phyloP scores from a whole-genome alignment of 92 coral and sea anemone species.

The Parazoanthus atlanticus region DNA sequence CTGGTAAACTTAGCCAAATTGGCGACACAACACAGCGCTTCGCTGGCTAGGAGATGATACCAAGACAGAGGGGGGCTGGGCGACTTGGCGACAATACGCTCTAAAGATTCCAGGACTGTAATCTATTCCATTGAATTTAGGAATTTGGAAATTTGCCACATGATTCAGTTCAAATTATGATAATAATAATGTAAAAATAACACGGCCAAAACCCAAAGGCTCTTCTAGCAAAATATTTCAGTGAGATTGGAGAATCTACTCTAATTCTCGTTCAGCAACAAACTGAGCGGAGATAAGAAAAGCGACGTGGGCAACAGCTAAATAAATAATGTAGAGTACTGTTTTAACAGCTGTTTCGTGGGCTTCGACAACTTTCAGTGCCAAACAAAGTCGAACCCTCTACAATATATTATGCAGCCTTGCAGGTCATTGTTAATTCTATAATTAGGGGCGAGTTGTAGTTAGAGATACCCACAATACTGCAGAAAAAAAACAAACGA shows the following conservation, averaged over 20 bases:
- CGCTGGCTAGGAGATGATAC: not conserved
- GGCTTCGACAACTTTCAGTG: not conserved
- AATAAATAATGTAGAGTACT: too few species aligned
- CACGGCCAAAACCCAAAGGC: not conserved
- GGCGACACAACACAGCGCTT: not conserved
- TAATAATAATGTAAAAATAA: not conserved
- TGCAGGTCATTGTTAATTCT: not conserved
- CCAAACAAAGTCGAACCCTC: not conserved
- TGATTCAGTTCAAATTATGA: not conserved
- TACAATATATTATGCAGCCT: not conserved
- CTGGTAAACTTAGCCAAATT: not conserved
- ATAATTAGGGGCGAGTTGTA: not conserved
- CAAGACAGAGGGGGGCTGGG: not conserved
- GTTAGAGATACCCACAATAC: not conserved
- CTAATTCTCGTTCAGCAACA: not conserved
- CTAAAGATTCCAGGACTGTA: not conserved
- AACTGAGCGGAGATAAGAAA: too few species aligned
- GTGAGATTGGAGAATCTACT: not conserved
- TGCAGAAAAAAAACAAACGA: not conserved
- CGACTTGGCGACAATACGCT: not conserved
- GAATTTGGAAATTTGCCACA: constrained; percentile 33
- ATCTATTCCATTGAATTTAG: not conserved
- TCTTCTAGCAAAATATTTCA: not conserved
- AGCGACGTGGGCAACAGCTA: not conserved
- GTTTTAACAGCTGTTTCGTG: not conserved